Evolutionary conservation across 2,797 vertebrate genomes (phyloP).

Genomic region (Pachyuromys duprasi): DNA sequence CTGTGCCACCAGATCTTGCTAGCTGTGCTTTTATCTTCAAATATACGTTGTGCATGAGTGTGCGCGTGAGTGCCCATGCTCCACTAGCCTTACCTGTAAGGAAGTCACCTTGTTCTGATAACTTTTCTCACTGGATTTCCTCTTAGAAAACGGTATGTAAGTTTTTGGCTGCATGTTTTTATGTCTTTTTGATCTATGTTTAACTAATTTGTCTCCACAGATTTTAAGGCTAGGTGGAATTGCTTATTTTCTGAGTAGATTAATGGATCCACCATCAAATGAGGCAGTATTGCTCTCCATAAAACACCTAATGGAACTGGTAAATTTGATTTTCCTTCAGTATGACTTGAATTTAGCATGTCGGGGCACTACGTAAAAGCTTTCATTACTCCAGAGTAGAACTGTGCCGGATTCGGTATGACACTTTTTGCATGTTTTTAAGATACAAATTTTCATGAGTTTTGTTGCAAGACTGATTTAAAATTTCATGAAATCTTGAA

Average conservation of each 20-base stretch:
- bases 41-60: not conserved
- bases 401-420: not conserved
- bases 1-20: not conserved
- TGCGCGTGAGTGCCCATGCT: too few relatives aligned
- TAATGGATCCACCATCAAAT: constrained; percentile 94
- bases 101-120: not conserved
- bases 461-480: constrained; percentile 9
- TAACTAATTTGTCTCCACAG: constrained; percentile 84
- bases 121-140: constrained; percentile 35
- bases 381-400: not conserved
- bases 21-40: constrained; percentile 9
- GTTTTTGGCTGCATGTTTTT: not conserved
- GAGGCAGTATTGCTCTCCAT: constrained; percentile 93
- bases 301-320: constrained; percentile 95
- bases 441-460: not conserved
- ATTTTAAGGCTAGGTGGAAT: constrained; percentile 96
- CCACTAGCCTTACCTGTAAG: constrained; percentile 25
- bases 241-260: constrained; percentile 93
- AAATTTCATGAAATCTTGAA: constrained; percentile 48
- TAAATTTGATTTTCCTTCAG: constrained; percentile 80
- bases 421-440: not conserved
- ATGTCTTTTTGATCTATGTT: not conserved
- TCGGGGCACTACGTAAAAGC: not conserved
- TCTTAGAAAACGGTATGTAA: constrained; percentile 2
- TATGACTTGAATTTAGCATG: not conserved